Percentiles rank a stretch among this genome's conserved stretches.
phyloP scores from a whole-genome alignment of 2,888 invertebrate genomes.

The Drosophila pegasa region DNA sequence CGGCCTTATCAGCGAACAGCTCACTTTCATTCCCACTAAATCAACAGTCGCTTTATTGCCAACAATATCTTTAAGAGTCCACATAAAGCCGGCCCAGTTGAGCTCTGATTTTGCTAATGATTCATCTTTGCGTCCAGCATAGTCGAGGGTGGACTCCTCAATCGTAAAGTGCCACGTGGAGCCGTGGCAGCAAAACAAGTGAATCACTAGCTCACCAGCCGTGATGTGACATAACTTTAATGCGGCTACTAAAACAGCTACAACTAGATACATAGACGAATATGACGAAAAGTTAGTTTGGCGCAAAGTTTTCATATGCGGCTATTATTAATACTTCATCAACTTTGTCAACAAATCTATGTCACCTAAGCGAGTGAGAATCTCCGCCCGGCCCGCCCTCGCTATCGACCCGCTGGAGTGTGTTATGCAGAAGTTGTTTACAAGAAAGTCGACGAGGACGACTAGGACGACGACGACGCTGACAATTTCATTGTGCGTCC shows the following conservation, averaged over 20 bases:
- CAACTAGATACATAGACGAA: background rate
- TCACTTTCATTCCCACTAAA: background rate
- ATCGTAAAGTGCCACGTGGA: conserved; percentile 22
- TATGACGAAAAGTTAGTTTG: conserved; percentile 32
- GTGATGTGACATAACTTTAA: conserved; percentile 41
- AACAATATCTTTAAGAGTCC: background rate
- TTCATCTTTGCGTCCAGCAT: conserved; percentile 5
- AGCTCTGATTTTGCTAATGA: conserved; percentile 1
- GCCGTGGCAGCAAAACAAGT: conserved; percentile 25
- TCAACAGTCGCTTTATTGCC: conserved; percentile 1
- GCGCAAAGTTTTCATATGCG: conserved; percentile 38
- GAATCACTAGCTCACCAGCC: conserved; percentile 22
- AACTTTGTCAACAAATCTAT: conserved; percentile 55
- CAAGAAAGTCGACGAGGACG: conserved; percentile 57
- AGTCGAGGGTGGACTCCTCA: background rate
- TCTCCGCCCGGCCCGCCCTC: background rate
- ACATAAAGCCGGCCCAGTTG: background rate
- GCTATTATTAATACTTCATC: conserved; percentile 76
- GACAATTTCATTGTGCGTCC: conserved; percentile 53
- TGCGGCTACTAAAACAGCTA: conserved; percentile 24
- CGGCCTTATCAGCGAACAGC: background rate
- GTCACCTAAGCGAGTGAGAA: conserved; percentile 37
- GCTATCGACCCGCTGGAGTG: conserved; percentile 1
- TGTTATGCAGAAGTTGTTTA: conserved; percentile 64
- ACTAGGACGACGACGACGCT: conserved; percentile 29